Conservation (phyloP, 2,888 invertebrate genomes). For the Ochropleura plecta region DNA sequence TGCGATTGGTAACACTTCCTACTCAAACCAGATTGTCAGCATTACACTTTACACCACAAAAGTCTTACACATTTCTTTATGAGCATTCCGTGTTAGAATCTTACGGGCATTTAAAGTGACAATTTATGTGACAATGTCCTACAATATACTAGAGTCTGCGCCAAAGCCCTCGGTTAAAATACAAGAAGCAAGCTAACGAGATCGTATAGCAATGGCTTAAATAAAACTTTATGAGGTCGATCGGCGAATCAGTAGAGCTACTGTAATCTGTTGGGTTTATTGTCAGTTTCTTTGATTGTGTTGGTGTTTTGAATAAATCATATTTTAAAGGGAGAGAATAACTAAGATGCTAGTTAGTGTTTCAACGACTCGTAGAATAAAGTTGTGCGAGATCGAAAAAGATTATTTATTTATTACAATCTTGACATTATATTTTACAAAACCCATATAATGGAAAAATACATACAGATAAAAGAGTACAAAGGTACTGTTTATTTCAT, state of each 20-base stretch:
- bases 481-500: too few species aligned
- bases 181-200: conserved; percentile 71
- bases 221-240: conserved; percentile 71
- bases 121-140: conserved; percentile 81
- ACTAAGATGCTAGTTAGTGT: not conserved
- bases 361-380: not conserved
- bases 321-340: not conserved
- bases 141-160: conserved; percentile 76
- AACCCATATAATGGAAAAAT: too few species aligned
- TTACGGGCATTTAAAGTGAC: conserved; percentile 76
- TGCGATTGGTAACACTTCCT: conserved; percentile 68
- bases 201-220: conserved; percentile 70
- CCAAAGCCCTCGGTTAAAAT: conserved; percentile 70
- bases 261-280: conserved; percentile 50
- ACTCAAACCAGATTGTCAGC: conserved; percentile 61
- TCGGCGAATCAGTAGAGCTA: conserved; percentile 56
- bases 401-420: too few species aligned
- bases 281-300: conserved; percentile 10
- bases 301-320: conserved; percentile 8
- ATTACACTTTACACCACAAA: conserved; percentile 61
- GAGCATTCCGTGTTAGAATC: conserved; percentile 70
- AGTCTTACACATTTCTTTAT: conserved; percentile 69
- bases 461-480: too few species aligned
- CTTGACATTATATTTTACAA: too few species aligned
- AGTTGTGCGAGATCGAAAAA: not conserved